Conservation (phyloP, 2,797 vertebrate genomes). For the Clarias laeviceps region DNA sequence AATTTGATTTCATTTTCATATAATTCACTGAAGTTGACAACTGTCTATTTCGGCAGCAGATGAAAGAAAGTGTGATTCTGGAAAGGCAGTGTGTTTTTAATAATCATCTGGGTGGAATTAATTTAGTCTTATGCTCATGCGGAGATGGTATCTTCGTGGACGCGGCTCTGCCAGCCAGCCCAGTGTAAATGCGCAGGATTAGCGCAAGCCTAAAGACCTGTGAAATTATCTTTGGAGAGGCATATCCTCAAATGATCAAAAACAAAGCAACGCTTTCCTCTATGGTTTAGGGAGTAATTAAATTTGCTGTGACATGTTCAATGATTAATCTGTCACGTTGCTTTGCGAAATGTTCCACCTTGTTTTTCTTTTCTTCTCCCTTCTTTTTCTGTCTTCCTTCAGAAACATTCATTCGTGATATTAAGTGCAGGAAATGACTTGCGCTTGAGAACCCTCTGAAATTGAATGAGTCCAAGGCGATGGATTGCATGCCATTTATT, state of each 20-base stretch:
- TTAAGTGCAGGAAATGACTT: slow-evolving; percentile 62
- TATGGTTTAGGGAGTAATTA: slow-evolving; percentile 52
- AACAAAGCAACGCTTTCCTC: slow-evolving; percentile 46
- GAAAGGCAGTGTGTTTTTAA: slow-evolving; percentile 66
- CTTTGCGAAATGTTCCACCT: slow-evolving; percentile 49
- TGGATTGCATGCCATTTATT: slow-evolving; percentile 60
- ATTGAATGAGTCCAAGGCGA: slow-evolving; percentile 58
- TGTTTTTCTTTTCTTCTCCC: slow-evolving; percentile 44
- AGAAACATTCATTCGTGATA: slow-evolving; percentile 58
- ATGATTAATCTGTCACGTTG: slow-evolving; percentile 57
- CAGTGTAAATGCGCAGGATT: slow-evolving; percentile 48
- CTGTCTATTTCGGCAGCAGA: slow-evolving; percentile 57
- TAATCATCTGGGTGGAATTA: slow-evolving; percentile 63
- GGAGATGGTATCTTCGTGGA: slow-evolving; percentile 63
- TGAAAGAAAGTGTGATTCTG: slow-evolving; percentile 63
- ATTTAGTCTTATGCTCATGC: slow-evolving; percentile 64
- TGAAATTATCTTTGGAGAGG: slow-evolving; percentile 52
- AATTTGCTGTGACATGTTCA: slow-evolving; percentile 55
- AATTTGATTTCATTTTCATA: slow-evolving; percentile 63
- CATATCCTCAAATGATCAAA: slow-evolving; percentile 46
- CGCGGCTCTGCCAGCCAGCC: slow-evolving; percentile 29
- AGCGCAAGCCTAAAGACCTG: slow-evolving; percentile 46
- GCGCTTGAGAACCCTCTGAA: slow-evolving; percentile 60
- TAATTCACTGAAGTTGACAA: slow-evolving; percentile 63
- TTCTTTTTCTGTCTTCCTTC: slow-evolving; percentile 38